Percentiles rank a stretch among this genome's conserved stretches.
Conservation (phyloP, 2,797 vertebrate species). For the Poeciliopsis gracilis region DNA sequence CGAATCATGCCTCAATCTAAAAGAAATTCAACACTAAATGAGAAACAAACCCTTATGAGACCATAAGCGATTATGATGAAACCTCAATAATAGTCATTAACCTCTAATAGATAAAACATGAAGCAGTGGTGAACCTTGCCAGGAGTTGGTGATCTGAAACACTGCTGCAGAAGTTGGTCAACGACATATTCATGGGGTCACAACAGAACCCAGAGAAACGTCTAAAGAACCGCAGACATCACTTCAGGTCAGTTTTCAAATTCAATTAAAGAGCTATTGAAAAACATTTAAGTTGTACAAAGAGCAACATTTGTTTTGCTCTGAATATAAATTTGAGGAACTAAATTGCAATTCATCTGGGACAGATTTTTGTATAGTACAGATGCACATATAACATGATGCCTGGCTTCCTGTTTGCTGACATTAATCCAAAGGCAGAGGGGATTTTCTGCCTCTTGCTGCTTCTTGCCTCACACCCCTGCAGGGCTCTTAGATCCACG, state of each 20-base stretch:
- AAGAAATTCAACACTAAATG: not conserved
- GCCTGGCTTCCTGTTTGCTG: constrained; percentile 72
- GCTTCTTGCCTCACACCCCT: constrained; percentile 81
- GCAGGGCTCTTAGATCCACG: constrained; percentile 73
- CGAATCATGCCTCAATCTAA: not conserved
- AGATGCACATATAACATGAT: constrained; percentile 52
- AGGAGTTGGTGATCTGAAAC: not conserved
- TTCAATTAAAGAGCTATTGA: not conserved
- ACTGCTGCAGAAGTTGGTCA: not conserved
- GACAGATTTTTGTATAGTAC: constrained; percentile 47
- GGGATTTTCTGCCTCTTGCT: constrained; percentile 80
- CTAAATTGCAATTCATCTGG: constrained; percentile 27
- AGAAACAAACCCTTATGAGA: not conserved
- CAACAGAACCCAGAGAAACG: not conserved
- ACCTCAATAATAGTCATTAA: not conserved
- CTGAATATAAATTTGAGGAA: not conserved
- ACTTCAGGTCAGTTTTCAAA: not conserved
- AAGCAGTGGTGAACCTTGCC: not conserved
- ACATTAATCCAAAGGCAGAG: constrained; percentile 80
- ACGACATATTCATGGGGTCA: not conserved
- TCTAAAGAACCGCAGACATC: not conserved
- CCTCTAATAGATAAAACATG: not conserved
- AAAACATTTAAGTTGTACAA: not conserved
- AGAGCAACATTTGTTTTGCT: not conserved
- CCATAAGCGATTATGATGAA: not conserved